Evolutionary conservation across 2,888 invertebrate genomes (phyloP).

Genomic region (Plusia festucae): DNA sequence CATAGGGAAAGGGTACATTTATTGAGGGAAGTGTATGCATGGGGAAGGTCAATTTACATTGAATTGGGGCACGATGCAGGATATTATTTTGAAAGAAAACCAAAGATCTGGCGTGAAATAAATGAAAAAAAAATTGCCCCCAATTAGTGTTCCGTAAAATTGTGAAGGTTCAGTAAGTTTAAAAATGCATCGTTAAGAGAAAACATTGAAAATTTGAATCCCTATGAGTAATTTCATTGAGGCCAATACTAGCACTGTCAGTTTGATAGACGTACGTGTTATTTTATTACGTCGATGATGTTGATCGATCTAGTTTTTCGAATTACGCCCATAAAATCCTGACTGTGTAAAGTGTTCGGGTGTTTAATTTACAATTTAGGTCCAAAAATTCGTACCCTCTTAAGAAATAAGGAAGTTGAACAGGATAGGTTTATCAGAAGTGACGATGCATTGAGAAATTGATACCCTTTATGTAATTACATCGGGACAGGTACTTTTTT

Average conservation of each 20-base stretch:
- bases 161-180: too few relatives aligned
- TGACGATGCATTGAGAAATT: background rate
- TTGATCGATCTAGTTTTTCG: background rate
- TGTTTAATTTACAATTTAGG: background rate
- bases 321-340: too few relatives aligned
- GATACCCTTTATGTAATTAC: background rate
- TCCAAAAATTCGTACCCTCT: background rate
- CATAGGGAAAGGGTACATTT: background rate
- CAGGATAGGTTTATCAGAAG: background rate
- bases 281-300: background rate
- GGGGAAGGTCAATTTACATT: background rate
- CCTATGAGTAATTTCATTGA: background rate
- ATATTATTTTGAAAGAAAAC: background rate
- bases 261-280: background rate
- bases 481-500: background rate
- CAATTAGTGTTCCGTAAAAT: too few relatives aligned
- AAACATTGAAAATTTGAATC: background rate
- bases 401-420: background rate
- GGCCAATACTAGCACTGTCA: background rate
- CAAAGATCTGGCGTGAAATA: background rate
- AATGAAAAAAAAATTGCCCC: too few relatives aligned
- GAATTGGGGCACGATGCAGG: background rate
- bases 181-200: background rate
- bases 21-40: too few relatives aligned
- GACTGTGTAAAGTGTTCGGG: background rate